Conservation (phyloP, 1,140 invertebrate genomes). For the Drosophila mayri region DNA sequence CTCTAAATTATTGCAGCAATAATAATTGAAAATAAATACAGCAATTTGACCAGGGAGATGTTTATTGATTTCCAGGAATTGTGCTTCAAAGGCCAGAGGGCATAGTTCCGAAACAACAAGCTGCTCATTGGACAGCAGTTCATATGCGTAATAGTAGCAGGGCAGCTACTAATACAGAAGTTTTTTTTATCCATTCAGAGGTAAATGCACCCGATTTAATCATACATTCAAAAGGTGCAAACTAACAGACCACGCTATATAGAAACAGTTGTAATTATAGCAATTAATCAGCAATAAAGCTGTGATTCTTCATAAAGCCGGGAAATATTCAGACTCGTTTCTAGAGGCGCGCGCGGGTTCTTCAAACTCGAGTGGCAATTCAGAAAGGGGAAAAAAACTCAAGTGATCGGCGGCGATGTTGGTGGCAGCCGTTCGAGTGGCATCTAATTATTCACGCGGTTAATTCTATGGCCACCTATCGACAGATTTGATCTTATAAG, state of each 20-base stretch:
- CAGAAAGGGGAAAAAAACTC: conserved; percentile 40
- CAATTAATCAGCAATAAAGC: conserved; percentile 13
- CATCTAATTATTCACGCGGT: conserved; percentile 54
- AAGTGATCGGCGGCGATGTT: conserved; percentile 54
- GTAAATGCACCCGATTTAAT: neutral
- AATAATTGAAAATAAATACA: conserved; percentile 24
- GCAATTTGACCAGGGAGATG: neutral
- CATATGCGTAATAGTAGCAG: neutral
- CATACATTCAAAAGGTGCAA: neutral
- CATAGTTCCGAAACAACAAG: neutral
- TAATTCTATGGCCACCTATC: conserved; percentile 41
- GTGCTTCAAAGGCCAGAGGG: conserved; percentile 21
- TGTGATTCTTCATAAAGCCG: conserved; percentile 7
- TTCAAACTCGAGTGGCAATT: conserved; percentile 50
- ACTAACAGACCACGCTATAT: neutral
- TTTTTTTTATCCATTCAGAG: neutral
- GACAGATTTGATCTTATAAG: conserved; percentile 48
- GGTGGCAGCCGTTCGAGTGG: conserved; percentile 50
- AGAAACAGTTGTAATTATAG: conserved; percentile 16
- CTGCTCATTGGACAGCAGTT: neutral
- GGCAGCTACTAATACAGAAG: neutral
- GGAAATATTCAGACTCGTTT: conserved; percentile 23
- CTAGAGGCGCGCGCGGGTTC: conserved; percentile 33
- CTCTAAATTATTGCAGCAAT: conserved; percentile 12
- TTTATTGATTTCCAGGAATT: conserved; percentile 9